Evolutionary conservation across 2,113 vertebrate species (phyloP), one percentile per base, ranked within the genome.

Genomic region (Gopherus flavomarginatus): DNA sequence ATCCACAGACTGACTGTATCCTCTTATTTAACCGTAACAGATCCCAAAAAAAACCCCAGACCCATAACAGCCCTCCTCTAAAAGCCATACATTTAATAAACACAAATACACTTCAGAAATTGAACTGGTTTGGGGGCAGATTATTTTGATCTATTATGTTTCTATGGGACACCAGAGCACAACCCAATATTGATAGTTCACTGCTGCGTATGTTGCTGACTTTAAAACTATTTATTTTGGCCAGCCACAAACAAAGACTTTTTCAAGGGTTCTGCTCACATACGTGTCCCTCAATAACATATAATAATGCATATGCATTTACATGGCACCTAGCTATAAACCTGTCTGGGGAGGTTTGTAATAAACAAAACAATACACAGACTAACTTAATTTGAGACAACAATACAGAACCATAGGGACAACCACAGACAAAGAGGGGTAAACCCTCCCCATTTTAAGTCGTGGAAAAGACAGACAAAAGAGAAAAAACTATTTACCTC

Each of bases 401-500:
- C 65, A 38, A 24, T 44, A 19, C 35, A 29, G 24, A 44, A 6
- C 59, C 59, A 54, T 8, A 62, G 59, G 27, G 29, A 72, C 31
- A 22, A 72, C 10, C 35, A 72, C 19, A 38, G 19, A 38, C 65
- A 72, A 72, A 72, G 65, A 5, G 35, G 65, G 65, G 19, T 22
- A 72, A 72, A 72, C 19, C 35, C n/a, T 72, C 65, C n/a, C n/a
- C 65, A n/a, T 8, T n/a, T n/a, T 69, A 69, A 69, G 31, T 21
- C 4, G 35, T 8, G 62, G 62, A 35, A 65, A 69, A 69, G 8
- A 19, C 35, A 72, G n/a, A 72, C 65, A 72, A 72, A 72, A 72
- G 35, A 17, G 12, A 24, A 29, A 24, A 13, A 49, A 53, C 21
- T 5, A 81, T 85, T 98, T 98, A 99, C 99, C 99, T 99, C 99